Evolutionary conservation across 2,888 invertebrate genomes (phyloP), one percentile per base, ranked within the genome.

Genomic region (Pristionchus maxplancki): DNA sequence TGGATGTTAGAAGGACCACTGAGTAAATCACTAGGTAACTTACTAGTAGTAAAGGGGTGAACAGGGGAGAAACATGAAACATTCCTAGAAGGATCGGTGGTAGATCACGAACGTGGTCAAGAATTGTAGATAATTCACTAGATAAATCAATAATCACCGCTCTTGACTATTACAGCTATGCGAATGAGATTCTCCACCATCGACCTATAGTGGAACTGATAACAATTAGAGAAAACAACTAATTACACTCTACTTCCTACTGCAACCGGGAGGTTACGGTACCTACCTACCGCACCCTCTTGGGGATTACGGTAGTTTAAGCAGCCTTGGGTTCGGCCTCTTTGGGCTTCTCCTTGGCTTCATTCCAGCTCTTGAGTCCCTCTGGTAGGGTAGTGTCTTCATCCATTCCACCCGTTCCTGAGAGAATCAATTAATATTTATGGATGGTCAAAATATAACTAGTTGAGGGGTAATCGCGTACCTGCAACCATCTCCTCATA

Each of bases 401-500:
- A 91, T 99, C 99, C 93, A 99, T 96, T 0, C 98, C 98, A 2
- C 99, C 99, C n/a, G 93, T 93, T 31, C 92, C 88, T 88, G 13
- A 31, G 6, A 74, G 24, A 31, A 50, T 67, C 67, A 74, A 74
- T 28, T 11, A 17, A 28, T 20, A 50, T 50, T 53, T 28, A 50
- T 48, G 4, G 37, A 62, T 17, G 28, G 28, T 81, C 28, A 6
- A n/a, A n/a, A n/a, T n/a, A n/a, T n/a, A n/a, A n/a, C n/a, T n/a
- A n/a, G n/a, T n/a, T n/a, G n/a, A n/a, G n/a, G n/a, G 17, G 13
- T 28, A 58, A 31, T 37, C 17, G 28, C 58, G 20, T 40, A 1
- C 98, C 98, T 95, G 98, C 98, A 0, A 99, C 99, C 95, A 99
- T 99, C 95, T 99, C 97, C 95, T 99, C 99, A 94, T 99, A 99